Conservation (phyloP, 1,140 invertebrate species). For the Microplitis mediator region DNA sequence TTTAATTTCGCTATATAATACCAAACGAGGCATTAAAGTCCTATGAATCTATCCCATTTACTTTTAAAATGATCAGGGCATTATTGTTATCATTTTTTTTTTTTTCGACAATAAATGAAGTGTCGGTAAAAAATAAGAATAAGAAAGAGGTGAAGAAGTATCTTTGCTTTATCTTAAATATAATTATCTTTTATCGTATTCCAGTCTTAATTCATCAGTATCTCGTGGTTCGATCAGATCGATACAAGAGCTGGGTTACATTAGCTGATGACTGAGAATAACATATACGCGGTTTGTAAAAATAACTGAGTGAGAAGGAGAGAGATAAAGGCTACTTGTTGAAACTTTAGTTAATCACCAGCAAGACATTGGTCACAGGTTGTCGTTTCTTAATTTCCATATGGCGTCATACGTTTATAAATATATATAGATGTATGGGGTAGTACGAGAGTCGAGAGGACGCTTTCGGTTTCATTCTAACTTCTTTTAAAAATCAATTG, state of each 20-base stretch:
- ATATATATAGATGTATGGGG: too few species aligned
- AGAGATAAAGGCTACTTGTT: constrained; percentile 29
- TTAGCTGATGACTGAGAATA: constrained; percentile 9
- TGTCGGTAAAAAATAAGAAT: too few species aligned
- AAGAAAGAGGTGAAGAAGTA: too few species aligned
- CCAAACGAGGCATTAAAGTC: too few species aligned
- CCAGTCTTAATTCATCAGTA: constrained; percentile 7
- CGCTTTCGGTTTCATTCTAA: neutral
- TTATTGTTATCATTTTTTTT: too few species aligned
- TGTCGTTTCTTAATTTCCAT: constrained; percentile 16
- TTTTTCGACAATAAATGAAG: too few species aligned
- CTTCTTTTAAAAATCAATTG: constrained; percentile 1
- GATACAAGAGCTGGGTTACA: constrained; percentile 3
- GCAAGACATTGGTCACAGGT: constrained; percentile 40
- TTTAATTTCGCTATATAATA: too few species aligned
- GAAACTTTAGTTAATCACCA: constrained; percentile 41
- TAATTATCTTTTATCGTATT: constrained; percentile 5
- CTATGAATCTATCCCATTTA: too few species aligned
- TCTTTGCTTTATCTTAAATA: neutral
- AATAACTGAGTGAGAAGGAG: neutral
- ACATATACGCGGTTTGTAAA: neutral
- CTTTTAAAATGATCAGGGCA: too few species aligned
- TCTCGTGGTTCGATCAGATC: constrained; percentile 9
- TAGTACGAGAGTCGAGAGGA: neutral
- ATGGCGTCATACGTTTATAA: neutral